phyloP scores from a whole-genome alignment of 2,113 vertebrate genomes.

The Conger conger region DNA sequence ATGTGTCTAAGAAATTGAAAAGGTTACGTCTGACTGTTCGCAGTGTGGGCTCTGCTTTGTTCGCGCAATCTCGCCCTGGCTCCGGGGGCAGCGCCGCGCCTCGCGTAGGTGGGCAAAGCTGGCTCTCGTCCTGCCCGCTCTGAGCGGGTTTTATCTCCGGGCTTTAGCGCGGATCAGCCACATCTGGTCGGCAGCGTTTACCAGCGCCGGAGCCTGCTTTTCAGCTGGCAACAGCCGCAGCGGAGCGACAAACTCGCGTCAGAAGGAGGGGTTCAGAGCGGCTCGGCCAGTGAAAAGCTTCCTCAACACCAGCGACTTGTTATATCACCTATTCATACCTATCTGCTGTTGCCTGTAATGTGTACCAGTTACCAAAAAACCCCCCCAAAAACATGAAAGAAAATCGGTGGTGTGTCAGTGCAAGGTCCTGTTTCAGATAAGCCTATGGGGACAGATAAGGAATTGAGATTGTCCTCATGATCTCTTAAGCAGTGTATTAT shows the following conservation, averaged over 20 bases:
- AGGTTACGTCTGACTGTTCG: conserved; percentile 4
- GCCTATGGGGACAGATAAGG: not conserved
- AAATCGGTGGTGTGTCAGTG: not conserved
- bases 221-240: not conserved
- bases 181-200: not conserved
- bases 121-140: not conserved
- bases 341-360: not conserved
- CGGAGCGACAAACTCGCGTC: not conserved
- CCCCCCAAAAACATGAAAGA: too few relatives aligned
- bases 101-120: not conserved
- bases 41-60: not conserved
- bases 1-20: not conserved
- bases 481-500: conserved; percentile 18
- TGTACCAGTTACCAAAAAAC: not conserved
- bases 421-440: not conserved
- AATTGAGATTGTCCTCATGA: not conserved
- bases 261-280: not conserved
- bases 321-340: not conserved
- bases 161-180: not conserved
- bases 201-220: not conserved
- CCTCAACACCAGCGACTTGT: not conserved
- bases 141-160: not conserved
- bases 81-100: not conserved
- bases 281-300: not conserved
- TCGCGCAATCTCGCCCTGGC: not conserved